Conservation (phyloP, 92 coral and sea anemone genomes). For the Zoanthus gigantus region DNA sequence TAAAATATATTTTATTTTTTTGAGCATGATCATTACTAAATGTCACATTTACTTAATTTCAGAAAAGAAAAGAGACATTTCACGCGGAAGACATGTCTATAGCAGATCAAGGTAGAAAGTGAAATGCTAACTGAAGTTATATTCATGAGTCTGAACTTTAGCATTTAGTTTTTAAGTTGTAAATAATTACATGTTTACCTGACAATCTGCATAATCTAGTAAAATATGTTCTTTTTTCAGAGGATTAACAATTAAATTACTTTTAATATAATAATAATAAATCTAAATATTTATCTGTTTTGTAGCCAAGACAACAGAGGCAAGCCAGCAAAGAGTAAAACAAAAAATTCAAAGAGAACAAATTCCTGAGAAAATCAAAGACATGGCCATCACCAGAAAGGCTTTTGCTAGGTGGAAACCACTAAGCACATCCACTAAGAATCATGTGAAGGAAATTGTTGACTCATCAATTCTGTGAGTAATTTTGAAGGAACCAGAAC, state of each 20-base stretch:
- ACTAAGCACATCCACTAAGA: conserved; percentile 70
- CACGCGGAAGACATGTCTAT: neutral
- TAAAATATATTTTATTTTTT: neutral
- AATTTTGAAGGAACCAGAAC: neutral
- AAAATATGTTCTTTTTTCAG: too few relatives aligned
- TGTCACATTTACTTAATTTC: neutral
- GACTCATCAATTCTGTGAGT: conserved; percentile 80
- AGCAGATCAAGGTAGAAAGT: neutral
- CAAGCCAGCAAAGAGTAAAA: neutral
- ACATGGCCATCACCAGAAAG: conserved; percentile 79
- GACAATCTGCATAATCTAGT: too few relatives aligned
- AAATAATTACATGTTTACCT: too few relatives aligned
- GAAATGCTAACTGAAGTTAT: too few relatives aligned
- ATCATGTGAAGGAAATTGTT: conserved; percentile 71
- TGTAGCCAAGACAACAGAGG: conserved; percentile 12
- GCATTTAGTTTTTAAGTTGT: too few relatives aligned
- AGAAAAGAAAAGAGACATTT: conserved; percentile 21
- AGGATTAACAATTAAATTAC: too few relatives aligned
- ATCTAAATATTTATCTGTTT: neutral
- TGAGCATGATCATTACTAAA: neutral
- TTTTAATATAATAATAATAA: too few relatives aligned
- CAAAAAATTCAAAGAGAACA: neutral
- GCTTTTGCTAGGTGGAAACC: conserved; percentile 91
- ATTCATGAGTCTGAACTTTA: too few relatives aligned
- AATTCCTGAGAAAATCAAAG: conserved; percentile 76